Evolutionary conservation across 2,797 vertebrate genomes (phyloP), one percentile per base, ranked within the genome.

Genomic region (Galagoides demidoff): DNA sequence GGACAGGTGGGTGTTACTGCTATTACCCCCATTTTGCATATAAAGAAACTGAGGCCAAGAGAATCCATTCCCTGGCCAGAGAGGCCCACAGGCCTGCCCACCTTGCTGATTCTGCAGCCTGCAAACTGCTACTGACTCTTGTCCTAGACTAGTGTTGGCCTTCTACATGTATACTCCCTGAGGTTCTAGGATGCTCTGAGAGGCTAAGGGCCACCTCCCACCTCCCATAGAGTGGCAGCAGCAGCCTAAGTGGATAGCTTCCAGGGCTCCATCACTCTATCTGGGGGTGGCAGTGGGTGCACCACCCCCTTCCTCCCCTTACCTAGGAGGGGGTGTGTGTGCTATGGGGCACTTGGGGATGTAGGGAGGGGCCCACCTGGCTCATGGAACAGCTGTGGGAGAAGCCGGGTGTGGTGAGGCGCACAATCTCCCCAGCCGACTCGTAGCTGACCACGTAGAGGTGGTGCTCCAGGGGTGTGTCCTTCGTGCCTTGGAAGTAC

Each of bases 301-400:
- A 10, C 45, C 39, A 25, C 10, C 29, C n/a, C 10, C 1, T 11
- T 9, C 11, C 5, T 43, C 37, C 10, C 22, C 1, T 22, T 49
- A 22, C 45, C 45, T 0, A 31, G 74, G 52, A 25, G 52, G 13
- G 13, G 13, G 49, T 16, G 71, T 3, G 13, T 37, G 71, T n/a
- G 68, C 29, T 3, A 11, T 57, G 55, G 68, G 74, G 45, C 3
- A 68, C 31, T 17, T 34, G 3, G 7, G 34, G 77, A n/a, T 0
- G 1, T 19, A 2, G 1, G 74, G 52, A n/a, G 7, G 11, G 31
- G 94, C 98, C 57, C 76, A 99, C 99, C 99, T 99, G 99, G 98
- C 99, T 99, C 98, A 99, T 98, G 16, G 98, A 99, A 95, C 99
- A 99, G 98, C 99, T 99, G 92, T 99, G 99, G 84, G 99, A 99